phyloP scores from a whole-genome alignment of 2,888 invertebrate genomes.

The Apodemia hepburni region DNA sequence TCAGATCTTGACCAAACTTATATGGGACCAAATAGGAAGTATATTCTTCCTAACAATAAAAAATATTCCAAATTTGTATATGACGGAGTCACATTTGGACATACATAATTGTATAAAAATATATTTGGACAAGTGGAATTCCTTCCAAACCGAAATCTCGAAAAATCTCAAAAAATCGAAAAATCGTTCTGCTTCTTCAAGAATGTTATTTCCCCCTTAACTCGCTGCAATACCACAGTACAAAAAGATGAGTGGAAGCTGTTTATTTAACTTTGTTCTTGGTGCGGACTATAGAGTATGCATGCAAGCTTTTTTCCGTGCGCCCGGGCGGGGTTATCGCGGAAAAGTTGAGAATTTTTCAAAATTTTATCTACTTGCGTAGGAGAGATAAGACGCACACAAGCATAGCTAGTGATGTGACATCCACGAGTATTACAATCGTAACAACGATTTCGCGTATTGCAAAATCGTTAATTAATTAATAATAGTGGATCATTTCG shows the following conservation, averaged over 20 bases:
- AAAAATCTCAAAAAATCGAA: background rate
- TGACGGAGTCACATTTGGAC: too few relatives aligned
- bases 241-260: background rate
- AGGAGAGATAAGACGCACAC: slow-evolving; percentile 54
- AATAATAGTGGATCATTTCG: too few relatives aligned
- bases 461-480: slow-evolving; percentile 36
- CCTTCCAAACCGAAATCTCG: too few relatives aligned
- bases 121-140: too few relatives aligned
- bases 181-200: background rate
- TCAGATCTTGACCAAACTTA: too few relatives aligned
- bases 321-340: slow-evolving; percentile 70
- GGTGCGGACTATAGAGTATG: slow-evolving; percentile 50
- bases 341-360: slow-evolving; percentile 79
- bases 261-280: background rate
- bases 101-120: too few relatives aligned
- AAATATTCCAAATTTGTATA: too few relatives aligned
- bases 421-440: slow-evolving; percentile 20
- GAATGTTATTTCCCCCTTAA: background rate
- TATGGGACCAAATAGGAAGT: too few relatives aligned
- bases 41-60: too few relatives aligned
- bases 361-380: slow-evolving; percentile 74
- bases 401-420: slow-evolving; percentile 54
- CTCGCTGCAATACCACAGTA: background rate
- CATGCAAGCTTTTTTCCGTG: slow-evolving; percentile 62
- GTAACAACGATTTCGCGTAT: slow-evolving; percentile 28